These are phyloP conservation scores for Jacana jacana DNA, from an alignment of 2,113 vertebrate genomes.

Conservation along the genomic window DNA sequence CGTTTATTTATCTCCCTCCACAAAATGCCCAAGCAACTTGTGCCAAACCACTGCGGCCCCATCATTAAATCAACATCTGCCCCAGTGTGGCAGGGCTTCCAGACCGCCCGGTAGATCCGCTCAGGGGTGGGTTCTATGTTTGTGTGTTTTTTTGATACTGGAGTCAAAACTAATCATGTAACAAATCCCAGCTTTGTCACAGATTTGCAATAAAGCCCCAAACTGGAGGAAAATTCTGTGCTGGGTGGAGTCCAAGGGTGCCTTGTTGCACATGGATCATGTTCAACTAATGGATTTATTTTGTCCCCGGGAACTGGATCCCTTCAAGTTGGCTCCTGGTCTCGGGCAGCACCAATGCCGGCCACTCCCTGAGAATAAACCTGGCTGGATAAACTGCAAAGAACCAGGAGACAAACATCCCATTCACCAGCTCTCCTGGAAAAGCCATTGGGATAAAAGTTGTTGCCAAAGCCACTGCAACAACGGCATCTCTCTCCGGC, in stretches of 20 bases:
- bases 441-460: background rate
- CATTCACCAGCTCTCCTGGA: constrained; percentile 47
- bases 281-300: constrained; percentile 14
- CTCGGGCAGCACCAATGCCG: background rate
- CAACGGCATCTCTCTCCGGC: background rate
- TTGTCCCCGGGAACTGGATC: background rate
- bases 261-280: background rate
- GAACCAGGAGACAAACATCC: constrained; percentile 35
- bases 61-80: background rate
- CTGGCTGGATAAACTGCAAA: constrained; percentile 30
- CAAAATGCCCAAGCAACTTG: background rate
- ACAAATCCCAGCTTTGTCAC: background rate
- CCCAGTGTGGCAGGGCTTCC: background rate
- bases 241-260: background rate
- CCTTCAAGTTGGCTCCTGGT: background rate
- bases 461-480: background rate
- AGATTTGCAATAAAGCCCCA: background rate
- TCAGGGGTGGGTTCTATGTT: background rate
- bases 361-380: constrained; percentile 57
- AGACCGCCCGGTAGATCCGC: fast-evolving
- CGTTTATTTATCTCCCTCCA: background rate
- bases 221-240: background rate
- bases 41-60: background rate
- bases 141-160: background rate
- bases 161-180: background rate